These are phyloP conservation scores for Monopterus albus DNA, from an alignment of 2,113 vertebrate genomes.

Conservation along the genomic window DNA sequence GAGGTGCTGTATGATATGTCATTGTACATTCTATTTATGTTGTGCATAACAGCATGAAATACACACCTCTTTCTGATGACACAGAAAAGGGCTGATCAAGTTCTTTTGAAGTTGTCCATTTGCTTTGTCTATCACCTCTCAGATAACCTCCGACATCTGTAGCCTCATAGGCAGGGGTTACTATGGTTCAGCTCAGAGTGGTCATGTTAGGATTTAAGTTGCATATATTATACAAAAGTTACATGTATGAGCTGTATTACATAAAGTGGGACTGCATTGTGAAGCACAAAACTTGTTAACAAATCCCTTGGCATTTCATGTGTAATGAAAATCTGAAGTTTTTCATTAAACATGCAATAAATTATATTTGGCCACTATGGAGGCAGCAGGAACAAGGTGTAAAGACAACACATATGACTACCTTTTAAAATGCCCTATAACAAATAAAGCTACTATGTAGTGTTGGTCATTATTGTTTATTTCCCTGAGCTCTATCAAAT, in stretches of 20 bases:
- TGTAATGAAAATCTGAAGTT: too few species aligned
- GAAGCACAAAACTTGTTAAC: background rate
- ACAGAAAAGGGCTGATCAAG: constrained; percentile 14
- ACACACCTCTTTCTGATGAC: constrained; percentile 34
- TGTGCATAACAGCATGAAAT: constrained; percentile 26
- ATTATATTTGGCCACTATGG: too few species aligned
- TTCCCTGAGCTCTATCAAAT: too few species aligned
- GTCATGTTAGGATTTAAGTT: background rate
- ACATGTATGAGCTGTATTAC: background rate
- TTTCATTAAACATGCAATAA: too few species aligned
- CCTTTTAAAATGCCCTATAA: too few species aligned
- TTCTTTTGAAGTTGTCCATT: constrained; percentile 65
- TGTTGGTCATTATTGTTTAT: too few species aligned
- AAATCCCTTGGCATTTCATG: too few species aligned
- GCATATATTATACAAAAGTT: too few species aligned
- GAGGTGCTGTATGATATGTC: constrained; percentile 12
- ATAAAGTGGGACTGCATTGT: background rate
- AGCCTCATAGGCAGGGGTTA: constrained; percentile 41
- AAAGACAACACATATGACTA: too few species aligned
- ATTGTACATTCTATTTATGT: constrained; percentile 24
- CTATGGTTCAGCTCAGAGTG: constrained; percentile 32
- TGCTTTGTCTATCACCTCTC: constrained; percentile 38
- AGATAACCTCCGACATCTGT: constrained; percentile 49
- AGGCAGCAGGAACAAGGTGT: too few species aligned
- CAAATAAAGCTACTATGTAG: too few species aligned